Evolutionary conservation across 2,113 vertebrate species (phyloP), one percentile per base, ranked within the genome.

Genomic region (Trichechus manatus): DNA sequence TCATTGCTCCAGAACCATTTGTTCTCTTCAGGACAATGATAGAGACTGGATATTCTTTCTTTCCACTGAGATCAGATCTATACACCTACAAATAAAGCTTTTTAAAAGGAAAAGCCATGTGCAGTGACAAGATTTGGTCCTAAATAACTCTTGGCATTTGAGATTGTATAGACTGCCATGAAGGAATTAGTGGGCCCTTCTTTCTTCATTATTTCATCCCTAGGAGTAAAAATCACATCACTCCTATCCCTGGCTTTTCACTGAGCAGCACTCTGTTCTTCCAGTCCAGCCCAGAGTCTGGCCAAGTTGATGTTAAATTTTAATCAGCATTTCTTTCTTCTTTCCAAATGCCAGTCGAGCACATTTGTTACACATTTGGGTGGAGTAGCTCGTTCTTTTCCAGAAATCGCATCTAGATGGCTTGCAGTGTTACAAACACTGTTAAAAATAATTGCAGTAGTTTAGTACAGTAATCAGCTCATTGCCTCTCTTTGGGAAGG

Each of bases 281-380:
- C 56, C 87, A 94, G 0, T 88, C 87, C 87, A 95, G 91, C 91
- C 89, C 63, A 25, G 63, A 97, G 94, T 95, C 96, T 97, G 95
- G 89, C 95, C 97, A 98, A 98, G 81, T 93, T 47, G 74, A 91
- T 70, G 85, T 97, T 97, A 98, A 98, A 97, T 97, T 97, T 98
- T 98, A 97, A 98, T 97, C 95, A 93, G 97, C 75, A 42, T 96
- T 92, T 96, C 64, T 94, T 94, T 96, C 93, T 96, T 79, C 74
- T 95, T 95, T 95, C 96, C 90, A 95, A 94, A 93, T 97, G 91
- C 95, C 94, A 83, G 83, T 97, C 94, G 89, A 96, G 92, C 95
- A 96, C 66, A 95, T 95, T 97, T 97, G 78, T 94, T 94, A 82
- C 89, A 77, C 50, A 87, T 77, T 87, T 84, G 53, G 93, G 90